Percentiles rank a stretch among this genome's conserved stretches.
Conservation (phyloP, 2,113 vertebrate genomes). For the Macroglossus sobrinus region DNA sequence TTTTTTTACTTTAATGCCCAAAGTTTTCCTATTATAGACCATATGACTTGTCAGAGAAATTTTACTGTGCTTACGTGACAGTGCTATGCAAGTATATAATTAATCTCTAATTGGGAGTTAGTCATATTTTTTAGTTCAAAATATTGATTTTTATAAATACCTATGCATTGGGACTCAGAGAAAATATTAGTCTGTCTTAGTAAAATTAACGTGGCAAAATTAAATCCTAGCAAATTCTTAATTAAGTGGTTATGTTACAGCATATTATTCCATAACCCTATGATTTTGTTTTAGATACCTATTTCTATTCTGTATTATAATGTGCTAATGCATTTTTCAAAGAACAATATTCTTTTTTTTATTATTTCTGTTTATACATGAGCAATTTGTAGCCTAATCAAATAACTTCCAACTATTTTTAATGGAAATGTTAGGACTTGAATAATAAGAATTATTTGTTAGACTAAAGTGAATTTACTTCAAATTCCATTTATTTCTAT, state of each 20-base stretch:
- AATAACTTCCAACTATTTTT: neutral
- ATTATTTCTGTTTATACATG: neutral
- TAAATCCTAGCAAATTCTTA: neutral
- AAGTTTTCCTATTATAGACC: neutral
- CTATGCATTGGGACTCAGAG: neutral
- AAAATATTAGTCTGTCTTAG: neutral
- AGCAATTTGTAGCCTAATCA: neutral
- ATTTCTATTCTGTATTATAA: neutral
- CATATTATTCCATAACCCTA: neutral
- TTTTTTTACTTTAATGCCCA: neutral
- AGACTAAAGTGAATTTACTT: conserved; percentile 46
- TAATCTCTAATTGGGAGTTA: neutral
- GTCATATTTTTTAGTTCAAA: neutral
- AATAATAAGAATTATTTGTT: conserved; percentile 54
- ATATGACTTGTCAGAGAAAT: neutral
- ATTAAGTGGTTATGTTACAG: neutral
- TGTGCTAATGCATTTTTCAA: neutral
- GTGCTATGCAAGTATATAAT: neutral
- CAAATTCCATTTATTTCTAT: conserved; percentile 42
- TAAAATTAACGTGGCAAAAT: neutral
- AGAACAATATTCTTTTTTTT: neutral
- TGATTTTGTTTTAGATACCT: neutral
- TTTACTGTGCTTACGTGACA: neutral
- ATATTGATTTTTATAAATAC: neutral
- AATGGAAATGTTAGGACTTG: neutral